Conservation (phyloP, 2,113 vertebrate species). For the Labeo rohita region DNA sequence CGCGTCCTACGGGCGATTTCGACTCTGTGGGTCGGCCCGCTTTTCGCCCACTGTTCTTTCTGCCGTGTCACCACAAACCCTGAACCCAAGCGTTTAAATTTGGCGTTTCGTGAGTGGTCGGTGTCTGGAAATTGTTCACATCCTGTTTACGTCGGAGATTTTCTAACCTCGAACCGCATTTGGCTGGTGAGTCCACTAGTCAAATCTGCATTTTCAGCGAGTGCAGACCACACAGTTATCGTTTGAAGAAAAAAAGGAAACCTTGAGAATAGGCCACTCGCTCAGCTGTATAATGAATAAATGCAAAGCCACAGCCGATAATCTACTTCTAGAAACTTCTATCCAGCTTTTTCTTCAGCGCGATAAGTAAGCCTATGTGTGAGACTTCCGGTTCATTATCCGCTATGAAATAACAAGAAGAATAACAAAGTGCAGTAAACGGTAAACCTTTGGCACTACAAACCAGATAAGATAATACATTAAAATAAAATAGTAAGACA, state of each 20-base stretch:
- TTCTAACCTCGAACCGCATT: slow-evolving; percentile 73
- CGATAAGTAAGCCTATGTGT: too few species aligned
- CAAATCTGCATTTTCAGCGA: slow-evolving; percentile 62
- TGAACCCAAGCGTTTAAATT: slow-evolving; percentile 78
- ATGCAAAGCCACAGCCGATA: background rate
- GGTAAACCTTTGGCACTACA: too few species aligned
- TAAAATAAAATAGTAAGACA: too few species aligned
- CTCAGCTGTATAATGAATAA: background rate
- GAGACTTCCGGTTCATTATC: too few species aligned
- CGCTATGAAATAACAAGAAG: too few species aligned
- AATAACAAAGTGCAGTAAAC: too few species aligned
- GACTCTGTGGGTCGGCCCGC: background rate
- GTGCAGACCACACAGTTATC: slow-evolving; percentile 27
- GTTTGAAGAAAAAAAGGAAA: background rate
- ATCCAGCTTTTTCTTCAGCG: too few species aligned
- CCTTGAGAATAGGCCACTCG: slow-evolving; percentile 6
- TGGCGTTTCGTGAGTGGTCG: slow-evolving; percentile 76
- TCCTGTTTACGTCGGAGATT: slow-evolving; percentile 82
- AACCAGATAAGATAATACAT: too few species aligned
- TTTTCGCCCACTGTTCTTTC: slow-evolving; percentile 69
- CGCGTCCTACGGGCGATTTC: slow-evolving; percentile 68
- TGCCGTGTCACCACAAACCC: slow-evolving; percentile 77
- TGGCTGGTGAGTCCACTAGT: slow-evolving; percentile 71
- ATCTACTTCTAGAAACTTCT: background rate
- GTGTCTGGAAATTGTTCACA: slow-evolving; percentile 81